Base-by-base conservation (phyloP, 2,113 vertebrate species). In the Etheostoma cragini region DNA sequence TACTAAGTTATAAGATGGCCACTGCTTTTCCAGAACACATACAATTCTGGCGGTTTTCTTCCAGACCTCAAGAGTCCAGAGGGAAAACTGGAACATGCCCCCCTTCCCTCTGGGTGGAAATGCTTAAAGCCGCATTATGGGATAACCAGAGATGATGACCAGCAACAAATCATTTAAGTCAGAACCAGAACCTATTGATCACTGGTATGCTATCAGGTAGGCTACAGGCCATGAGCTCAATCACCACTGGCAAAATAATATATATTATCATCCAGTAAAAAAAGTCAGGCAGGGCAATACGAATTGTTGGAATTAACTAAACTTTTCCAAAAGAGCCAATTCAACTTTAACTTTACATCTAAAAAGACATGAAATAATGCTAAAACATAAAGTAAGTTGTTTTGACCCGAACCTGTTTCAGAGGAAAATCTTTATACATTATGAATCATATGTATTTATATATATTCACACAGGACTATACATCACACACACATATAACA, bases 1-100 rank as follows among this genome's bases (percentile, higher is more conserved):
- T 86, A 94, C 92, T 92, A 94, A 15, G 80, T 81, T 82, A 87
- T 45, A 76, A 62, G 64, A 70, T 76, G 71, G 77, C 91, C 87
- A 74, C 16, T 64, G 61, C 24, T 69, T 67, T 87, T 85, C 76
- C 81, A 89, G 78, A 88, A 88, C 72, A 76, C 49, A 81, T 52
- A 75, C 71, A 58, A 42, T 81, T 82, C 64, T 79, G 76, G 80
- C 80, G 38, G 65, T 76, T 88, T 83, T 90, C 87, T 79, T 87
- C 83, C 86, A 88, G 72, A 81, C 67, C 77, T 81, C 80, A 89
- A 90, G 57, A 85, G 89, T 85, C 88, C 69, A 85, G 81, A 86
- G 82, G 88, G 76, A 83, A 90, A 93, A 89, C 87, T 89, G 88
- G 88, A 77, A 84, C 79, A 81, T 16, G 35, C 67, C 71, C 87